Percentiles rank a stretch among this genome's conserved stretches.
Evolutionary conservation across 1,140 invertebrate genomes (phyloP).

Genomic region (Elysia chlorotica): DNA sequence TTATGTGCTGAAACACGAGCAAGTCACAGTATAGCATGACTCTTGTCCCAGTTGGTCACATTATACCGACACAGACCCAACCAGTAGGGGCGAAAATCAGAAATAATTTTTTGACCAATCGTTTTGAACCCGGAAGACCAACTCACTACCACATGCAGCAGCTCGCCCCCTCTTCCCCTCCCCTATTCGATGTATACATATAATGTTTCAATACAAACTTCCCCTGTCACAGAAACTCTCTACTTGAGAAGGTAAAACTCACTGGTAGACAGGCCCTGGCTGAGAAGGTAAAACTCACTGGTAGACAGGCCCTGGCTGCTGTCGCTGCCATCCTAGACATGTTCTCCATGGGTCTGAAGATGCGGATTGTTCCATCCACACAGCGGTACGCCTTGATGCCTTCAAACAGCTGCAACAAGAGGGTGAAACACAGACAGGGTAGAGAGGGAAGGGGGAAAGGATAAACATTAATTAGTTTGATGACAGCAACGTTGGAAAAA

Average conservation of each 20-base stretch:
- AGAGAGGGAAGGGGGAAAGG: no score
- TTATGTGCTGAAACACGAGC: no score
- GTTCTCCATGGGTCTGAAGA: conserved; percentile 95
- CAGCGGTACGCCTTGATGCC: conserved; percentile 97
- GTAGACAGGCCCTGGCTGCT: conserved; percentile 81
- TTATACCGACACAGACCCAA: no score
- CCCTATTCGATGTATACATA: background rate
- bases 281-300: conserved; percentile 64
- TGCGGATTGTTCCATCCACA: conserved; percentile 86
- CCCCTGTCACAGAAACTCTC: background rate
- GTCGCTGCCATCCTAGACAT: conserved; percentile 90
- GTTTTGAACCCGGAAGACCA: no score
- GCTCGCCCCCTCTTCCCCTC: no score
- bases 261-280: background rate
- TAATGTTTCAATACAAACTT: background rate
- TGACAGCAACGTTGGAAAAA: no score
- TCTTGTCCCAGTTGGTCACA: no score
- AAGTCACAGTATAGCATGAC: no score
- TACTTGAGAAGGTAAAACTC: background rate
- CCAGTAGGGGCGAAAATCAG: no score
- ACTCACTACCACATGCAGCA: no score
- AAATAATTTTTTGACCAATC: no score
- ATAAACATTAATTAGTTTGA: no score
- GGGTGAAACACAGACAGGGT: background rate
- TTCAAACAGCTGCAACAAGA: conserved; percentile 85